These are phyloP conservation scores for Rhabdornis inornatus DNA, from an alignment of 2,113 vertebrate species.

Conservation along the genomic window DNA sequence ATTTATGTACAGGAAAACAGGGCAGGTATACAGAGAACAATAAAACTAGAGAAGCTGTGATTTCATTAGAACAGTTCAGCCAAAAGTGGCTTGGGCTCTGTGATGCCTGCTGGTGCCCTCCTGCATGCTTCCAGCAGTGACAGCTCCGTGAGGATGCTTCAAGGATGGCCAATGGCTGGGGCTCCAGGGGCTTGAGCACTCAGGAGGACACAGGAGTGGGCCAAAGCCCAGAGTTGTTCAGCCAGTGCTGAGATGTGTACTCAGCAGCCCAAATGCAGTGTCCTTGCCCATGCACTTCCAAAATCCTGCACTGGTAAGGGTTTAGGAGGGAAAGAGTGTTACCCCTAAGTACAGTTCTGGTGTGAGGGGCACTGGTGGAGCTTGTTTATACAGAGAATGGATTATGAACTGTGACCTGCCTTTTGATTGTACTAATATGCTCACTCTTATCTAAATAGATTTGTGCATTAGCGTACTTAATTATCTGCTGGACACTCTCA, in stretches of 20 bases:
- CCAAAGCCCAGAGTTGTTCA: accelerated
- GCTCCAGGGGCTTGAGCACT: background rate
- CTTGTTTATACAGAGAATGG: background rate
- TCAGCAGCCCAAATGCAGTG: background rate
- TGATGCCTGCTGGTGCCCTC: background rate
- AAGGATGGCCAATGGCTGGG: accelerated
- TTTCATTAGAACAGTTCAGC: background rate
- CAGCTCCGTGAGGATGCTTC: background rate
- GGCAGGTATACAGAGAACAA: slow-evolving; percentile 4
- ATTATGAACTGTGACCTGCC: background rate
- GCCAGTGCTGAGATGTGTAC: background rate
- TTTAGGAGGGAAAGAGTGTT: background rate
- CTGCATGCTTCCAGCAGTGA: background rate
- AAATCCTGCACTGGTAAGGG: background rate
- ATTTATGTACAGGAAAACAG: slow-evolving; percentile 46
- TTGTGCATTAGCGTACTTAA: background rate
- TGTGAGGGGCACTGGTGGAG: background rate
- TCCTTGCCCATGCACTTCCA: background rate
- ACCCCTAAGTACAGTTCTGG: background rate
- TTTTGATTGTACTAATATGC: background rate
- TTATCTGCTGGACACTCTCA: background rate
- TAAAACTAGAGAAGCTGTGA: slow-evolving; percentile 26
- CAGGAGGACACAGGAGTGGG: accelerated
- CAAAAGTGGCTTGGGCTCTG: background rate
- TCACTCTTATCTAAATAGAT: background rate